Base-by-base conservation (phyloP, 1,140 invertebrate species). In the Drosophila repletoides region DNA sequence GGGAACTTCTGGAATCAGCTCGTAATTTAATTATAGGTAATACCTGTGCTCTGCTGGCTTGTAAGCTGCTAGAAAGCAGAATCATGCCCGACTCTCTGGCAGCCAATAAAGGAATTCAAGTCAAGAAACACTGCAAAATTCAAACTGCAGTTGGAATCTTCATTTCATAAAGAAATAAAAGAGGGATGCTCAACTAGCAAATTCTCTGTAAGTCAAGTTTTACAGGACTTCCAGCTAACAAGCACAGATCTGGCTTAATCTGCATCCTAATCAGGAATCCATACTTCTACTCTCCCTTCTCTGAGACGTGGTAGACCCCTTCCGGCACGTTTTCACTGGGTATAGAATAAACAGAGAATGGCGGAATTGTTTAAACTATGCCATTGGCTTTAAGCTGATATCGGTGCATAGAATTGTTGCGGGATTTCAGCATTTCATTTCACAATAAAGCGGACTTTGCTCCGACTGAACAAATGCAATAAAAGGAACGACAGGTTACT, bases 371-470 rank as follows among this genome's bases (percentile, higher is more conserved):
- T 45, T 5, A 34, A 52, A 38, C 19, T 52, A 29, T 19, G 12
- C 2, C 5, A 14, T 7, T 0, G 15, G 24, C 49, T 68, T 48
- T 31, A 49, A 49, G 28, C 26, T 9, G 4, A 36, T 43, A 41
- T 14, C 14, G 43, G 6, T 7, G 28, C 29, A 43, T 43, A 53
- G n/a, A 14, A n/a, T 9, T 31, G 10, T 17, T 21, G 19, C 12
- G 49, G 22, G 24, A 40, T 49, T 63, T 53, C 64, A 22, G 55
- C 67, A 68, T 83, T 81, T 72, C 59, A 72, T 49, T 71, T 60
- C 38, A 65, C 76, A 65, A 79, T 76, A 81, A 76, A 80, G 72
- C 46, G 61, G 60, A 68, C 68, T 75, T 75, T 75, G 46, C 52
- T 52, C 53, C 41, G 46, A 65, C 45, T 72, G 46, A 65, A 58